Evolutionary conservation across 2,888 invertebrate species (phyloP), one percentile per base, ranked within the genome.

Genomic region (Thyatira batis): DNA sequence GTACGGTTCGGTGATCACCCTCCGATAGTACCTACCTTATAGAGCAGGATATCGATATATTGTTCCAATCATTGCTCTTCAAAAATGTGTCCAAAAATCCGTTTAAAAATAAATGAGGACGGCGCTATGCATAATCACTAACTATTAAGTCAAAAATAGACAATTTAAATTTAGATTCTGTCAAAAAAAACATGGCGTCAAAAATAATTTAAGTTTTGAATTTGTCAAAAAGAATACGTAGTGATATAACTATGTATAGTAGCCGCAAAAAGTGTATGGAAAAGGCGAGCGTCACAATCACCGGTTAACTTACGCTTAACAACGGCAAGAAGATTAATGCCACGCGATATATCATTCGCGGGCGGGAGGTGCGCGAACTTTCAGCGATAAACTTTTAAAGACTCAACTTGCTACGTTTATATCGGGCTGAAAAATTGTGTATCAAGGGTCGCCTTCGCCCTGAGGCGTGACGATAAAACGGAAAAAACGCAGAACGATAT

Each of bases 351-450:
- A 87, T 89, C 90, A 91, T 86, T 73, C 76, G 74, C 76, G 80
- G 73, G 80, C 76, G 78, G 73, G 80, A 85, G 87, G 88, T 88
- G 84, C 79, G 85, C 87, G 71, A 87, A 89, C 84, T 87, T 87
- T 81, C 76, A 73, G 73, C 80, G 90, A 90, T 91, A 89, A 90
- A 92, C 89, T 91, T 92, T 91, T 90, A 91, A 91, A 89, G 89
- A 92, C 89, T 90, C 84, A 82, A 86, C 80, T 88, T 82, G 77
- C 74, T 76, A 70, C 74, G 78, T 76, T 75, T 85, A 89, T 89
- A 89, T 89, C 89, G 82, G 76, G 73, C 81, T 90, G 89, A 91
- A 91, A 92, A 90, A 91, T 89, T 89, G 89, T 91, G 85, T 91
- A 89, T 87, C 89, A 82, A 76, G 76, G 75, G 73, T 67, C 75